These are phyloP conservation scores for Andrena fulva DNA, from an alignment of 2,888 invertebrate genomes.

Conservation along the genomic window DNA sequence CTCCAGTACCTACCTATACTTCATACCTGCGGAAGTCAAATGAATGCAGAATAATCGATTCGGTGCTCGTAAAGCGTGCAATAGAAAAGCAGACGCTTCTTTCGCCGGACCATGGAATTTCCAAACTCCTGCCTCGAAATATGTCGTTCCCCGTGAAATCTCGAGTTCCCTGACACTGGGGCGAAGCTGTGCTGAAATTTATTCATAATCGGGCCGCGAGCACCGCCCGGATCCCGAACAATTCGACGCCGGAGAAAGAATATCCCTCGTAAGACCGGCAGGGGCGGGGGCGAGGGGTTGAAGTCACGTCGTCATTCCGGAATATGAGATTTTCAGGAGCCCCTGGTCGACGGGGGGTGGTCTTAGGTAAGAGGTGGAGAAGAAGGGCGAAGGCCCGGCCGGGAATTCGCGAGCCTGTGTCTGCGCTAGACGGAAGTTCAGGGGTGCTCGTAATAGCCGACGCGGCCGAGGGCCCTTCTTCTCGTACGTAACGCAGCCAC, in stretches of 20 bases:
- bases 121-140: background rate
- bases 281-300: conserved; percentile 57
- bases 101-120: background rate
- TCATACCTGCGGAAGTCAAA: no score
- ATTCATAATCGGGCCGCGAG: conserved; percentile 65
- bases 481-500: conserved; percentile 63
- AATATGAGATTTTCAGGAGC: conserved; percentile 81
- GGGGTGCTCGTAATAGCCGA: conserved; percentile 69
- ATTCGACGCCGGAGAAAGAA: conserved; percentile 56
- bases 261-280: conserved; percentile 47
- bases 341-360: background rate
- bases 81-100: no score
- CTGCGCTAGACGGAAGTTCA: conserved; percentile 68
- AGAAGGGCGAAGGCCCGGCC: conserved; percentile 21
- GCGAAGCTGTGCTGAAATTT: conserved; percentile 39
- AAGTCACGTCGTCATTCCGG: conserved; percentile 81
- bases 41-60: no score
- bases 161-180: background rate
- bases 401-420: conserved; percentile 45
- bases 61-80: no score
- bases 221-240: conserved; percentile 22
- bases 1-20: no score
- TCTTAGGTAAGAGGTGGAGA: conserved; percentile 10
- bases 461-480: conserved; percentile 13
- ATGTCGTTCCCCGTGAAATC: background rate